Percentiles rank a stretch among this genome's conserved stretches.
These are phyloP conservation scores for Percina caprodes DNA, from an alignment of 2,113 vertebrate species.

Conservation along the genomic window DNA sequence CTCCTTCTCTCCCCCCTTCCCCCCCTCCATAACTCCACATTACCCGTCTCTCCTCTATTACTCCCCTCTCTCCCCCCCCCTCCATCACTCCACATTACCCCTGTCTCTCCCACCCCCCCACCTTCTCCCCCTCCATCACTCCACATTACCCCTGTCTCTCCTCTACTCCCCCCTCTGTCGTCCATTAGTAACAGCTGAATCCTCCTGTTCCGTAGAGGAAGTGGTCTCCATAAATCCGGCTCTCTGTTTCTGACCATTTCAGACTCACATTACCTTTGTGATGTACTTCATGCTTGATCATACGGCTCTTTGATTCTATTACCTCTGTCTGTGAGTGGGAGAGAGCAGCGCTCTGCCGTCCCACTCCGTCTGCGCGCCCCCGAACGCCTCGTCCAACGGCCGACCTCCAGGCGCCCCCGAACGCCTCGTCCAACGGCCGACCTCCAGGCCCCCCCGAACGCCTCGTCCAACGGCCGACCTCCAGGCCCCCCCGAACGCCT, in stretches of 20 bases:
- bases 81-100: no score
- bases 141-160: conserved; percentile 2
- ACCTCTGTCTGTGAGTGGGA: conserved; percentile 77
- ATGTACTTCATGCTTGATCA: conserved; percentile 99
- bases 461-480: no score
- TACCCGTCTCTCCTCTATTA: no score
- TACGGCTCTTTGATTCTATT: conserved; percentile 93
- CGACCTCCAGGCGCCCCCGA: no score
- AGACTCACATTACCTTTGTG: conserved; percentile 98
- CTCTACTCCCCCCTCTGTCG: conserved; percentile 39
- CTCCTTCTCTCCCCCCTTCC: no score
- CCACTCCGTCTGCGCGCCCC: conserved; percentile 70
- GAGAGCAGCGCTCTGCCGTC: conserved; percentile 62
- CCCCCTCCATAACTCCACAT: no score
- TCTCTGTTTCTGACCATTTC: conserved; percentile 99
- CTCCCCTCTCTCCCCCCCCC: no score
- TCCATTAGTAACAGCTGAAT: conserved; percentile 99
- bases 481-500: no score
- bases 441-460: no score
- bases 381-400: conserved; percentile 42
- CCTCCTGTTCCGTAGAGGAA: conserved; percentile 99
- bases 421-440: no score
- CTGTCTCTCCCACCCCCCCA: no score
- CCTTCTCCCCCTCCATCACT: conserved; percentile 19
- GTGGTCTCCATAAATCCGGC: conserved; percentile 98